Base-by-base conservation (phyloP, 1,140 invertebrate genomes). In the Apis dorsata region DNA sequence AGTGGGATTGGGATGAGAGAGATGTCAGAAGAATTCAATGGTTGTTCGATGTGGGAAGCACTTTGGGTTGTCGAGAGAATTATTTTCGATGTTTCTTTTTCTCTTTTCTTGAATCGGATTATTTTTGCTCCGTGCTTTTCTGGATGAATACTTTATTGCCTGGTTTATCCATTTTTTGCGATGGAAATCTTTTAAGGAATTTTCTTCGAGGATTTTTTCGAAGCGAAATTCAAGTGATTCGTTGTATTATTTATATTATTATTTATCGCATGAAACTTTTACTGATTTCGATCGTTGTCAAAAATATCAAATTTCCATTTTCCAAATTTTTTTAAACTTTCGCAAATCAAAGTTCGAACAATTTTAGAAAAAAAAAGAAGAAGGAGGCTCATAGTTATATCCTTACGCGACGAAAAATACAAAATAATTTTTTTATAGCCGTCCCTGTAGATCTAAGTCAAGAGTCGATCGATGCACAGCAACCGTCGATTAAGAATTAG, bases 401-500 rank as follows among this genome's bases (percentile, higher is more conserved):
- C 19, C 24, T 49, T 19, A 44, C 19, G 17, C 8, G 28, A 49
- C 13, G 5, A 10, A 8, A 19, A 17, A 55, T 49, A 10, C 59
- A 28, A 66, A 55, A 21, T 28, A 11, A 19, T 11, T 9, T 44
- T 28, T 44, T 19, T 12, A 53, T 1, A 17, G 15, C 5, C 8
- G 62, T 44, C 21, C 51, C 17, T 55, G 65, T 83, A 79, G 71
- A 83, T 83, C 74, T 65, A n/a, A n/a, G 12, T 19, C 24, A 68
- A 28, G 49, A 53, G 11, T 5, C 24, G 44, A 49, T 28, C 75
- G 57, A n/a, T 51, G 81, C 57, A 17, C 24, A 49, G 44, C 53
- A 60, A 24, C 65, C 71, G 78, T 68, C 83, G 79, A 88, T 89
- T 88, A 89, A 89, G 87, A 89, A 89, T 89, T 86, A 84, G 87